A percentile compares a stretch with the other conserved stretches of the same genome.
These are phyloP conservation scores for Picus viridis DNA, from an alignment of 2,797 vertebrate species.

Conservation along the genomic window DNA sequence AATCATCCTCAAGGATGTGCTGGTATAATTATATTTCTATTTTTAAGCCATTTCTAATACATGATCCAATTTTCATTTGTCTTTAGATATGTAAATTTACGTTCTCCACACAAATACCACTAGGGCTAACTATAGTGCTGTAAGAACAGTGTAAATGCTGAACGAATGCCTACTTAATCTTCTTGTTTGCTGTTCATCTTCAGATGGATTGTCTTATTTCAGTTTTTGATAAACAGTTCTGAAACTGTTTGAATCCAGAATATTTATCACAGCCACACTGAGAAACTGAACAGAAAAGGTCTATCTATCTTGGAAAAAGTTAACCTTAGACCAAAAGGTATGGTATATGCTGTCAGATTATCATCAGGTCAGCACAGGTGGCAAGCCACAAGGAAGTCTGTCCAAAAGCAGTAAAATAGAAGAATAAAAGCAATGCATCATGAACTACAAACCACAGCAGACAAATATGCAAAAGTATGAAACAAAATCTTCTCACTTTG, in stretches of 20 bases:
- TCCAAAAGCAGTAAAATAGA: conserved; percentile 48
- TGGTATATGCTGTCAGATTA: conserved; percentile 60
- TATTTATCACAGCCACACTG: conserved; percentile 44
- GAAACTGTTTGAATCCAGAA: conserved; percentile 32
- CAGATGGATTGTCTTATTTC: not conserved
- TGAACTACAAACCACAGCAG: conserved; percentile 46
- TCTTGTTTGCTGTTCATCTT: not conserved
- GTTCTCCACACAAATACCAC: not conserved
- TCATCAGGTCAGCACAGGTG: conserved; percentile 55
- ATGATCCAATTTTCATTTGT: conserved; percentile 31
- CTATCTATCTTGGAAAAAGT: conserved; percentile 3
- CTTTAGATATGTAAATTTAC: conserved; percentile 15
- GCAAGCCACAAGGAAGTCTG: conserved; percentile 40
- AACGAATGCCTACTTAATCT: not conserved
- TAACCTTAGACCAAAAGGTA: conserved; percentile 48
- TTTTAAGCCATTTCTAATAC: conserved; percentile 27
- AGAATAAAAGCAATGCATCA: conserved; percentile 48
- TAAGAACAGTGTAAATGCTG: not conserved
- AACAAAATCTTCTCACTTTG: conserved; percentile 25
- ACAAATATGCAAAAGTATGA: conserved; percentile 35
- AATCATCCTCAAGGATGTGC: conserved; percentile 31
- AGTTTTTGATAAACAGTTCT: conserved; percentile 30
- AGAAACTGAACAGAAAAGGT: not conserved
- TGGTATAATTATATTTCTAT: conserved; percentile 46
- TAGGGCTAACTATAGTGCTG: not conserved